Percentiles rank a stretch among this genome's conserved stretches.
Conservation (phyloP, 2,113 vertebrate species). For the Rhegmatorhina hoffmannsi region DNA sequence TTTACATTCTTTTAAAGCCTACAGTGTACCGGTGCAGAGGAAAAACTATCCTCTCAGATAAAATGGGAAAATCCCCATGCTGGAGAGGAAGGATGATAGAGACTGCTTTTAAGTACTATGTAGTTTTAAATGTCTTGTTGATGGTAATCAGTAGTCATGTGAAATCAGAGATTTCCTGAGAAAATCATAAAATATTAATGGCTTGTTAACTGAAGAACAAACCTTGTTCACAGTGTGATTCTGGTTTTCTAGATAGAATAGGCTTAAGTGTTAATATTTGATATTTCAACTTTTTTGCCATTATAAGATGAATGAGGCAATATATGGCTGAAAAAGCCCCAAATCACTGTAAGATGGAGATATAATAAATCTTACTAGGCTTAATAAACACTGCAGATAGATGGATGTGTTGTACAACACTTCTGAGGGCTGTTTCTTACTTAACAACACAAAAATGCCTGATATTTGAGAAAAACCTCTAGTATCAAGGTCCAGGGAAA, state of each 20-base stretch:
- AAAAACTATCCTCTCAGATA: not conserved
- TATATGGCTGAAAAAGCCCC: rapidly evolving
- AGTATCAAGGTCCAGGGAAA: not conserved
- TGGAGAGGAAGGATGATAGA: not conserved
- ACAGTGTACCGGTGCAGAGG: not conserved
- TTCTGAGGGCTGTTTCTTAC: not conserved
- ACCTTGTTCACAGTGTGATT: not conserved
- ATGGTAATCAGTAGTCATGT: not conserved
- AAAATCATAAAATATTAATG: not conserved
- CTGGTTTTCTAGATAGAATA: not conserved
- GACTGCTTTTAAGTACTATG: not conserved
- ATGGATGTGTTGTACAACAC: not conserved
- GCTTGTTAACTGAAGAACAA: not conserved
- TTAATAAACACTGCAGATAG: not conserved
- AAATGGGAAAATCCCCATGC: not conserved
- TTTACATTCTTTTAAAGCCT: not conserved
- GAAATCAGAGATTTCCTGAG: not conserved
- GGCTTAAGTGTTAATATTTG: not conserved
- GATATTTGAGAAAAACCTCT: not conserved
- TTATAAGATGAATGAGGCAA: not conserved
- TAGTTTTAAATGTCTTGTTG: not conserved
- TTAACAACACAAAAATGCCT: not conserved
- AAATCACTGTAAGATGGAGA: not conserved
- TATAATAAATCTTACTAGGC: not conserved
- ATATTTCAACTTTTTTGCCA: not conserved